Conservation (phyloP, 2,888 invertebrate species). For the Ennomos fuscantarius region DNA sequence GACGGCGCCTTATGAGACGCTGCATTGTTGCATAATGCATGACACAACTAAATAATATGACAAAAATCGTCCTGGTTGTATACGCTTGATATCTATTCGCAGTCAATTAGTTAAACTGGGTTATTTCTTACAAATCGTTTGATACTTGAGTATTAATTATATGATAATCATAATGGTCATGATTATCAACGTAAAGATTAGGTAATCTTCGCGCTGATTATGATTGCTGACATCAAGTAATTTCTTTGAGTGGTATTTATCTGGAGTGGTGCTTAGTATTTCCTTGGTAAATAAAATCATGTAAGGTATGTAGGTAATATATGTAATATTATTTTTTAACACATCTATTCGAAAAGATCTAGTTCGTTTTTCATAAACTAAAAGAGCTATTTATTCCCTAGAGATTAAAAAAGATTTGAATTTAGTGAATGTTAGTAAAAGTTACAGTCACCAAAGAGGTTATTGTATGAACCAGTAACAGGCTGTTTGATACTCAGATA, state of each 20-base stretch:
- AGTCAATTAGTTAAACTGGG: conserved; percentile 74
- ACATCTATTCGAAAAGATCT: too few species aligned
- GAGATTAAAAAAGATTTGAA: too few species aligned
- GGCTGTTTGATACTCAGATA: too few species aligned
- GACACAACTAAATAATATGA: conserved; percentile 54
- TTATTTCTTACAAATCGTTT: conserved; percentile 76
- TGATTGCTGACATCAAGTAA: conserved; percentile 69
- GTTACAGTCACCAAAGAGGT: too few species aligned
- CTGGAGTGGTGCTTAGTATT: conserved; percentile 61
- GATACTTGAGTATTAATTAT: conserved; percentile 75
- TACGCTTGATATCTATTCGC: conserved; percentile 61
- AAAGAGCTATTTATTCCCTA: too few species aligned
- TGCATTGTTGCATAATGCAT: conserved; percentile 75
- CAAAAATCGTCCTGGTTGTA: conserved; percentile 64
- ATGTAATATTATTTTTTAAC: too few species aligned
- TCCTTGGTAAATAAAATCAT: conserved; percentile 55
- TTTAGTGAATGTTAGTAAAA: too few species aligned
- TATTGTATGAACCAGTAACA: too few species aligned
- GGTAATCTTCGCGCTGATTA: conserved; percentile 70
- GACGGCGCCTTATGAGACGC: conserved; percentile 71
- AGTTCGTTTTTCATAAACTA: too few species aligned
- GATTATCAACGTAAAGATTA: conserved; percentile 17
- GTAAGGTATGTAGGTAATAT: conserved; percentile 15
- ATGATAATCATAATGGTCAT: conserved; percentile 68
- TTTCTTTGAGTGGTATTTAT: conserved; percentile 63